Percentiles rank a stretch among this genome's conserved stretches.
Evolutionary conservation across 1,140 invertebrate genomes (phyloP).

Genomic region (Trichonephila clavipes): DNA sequence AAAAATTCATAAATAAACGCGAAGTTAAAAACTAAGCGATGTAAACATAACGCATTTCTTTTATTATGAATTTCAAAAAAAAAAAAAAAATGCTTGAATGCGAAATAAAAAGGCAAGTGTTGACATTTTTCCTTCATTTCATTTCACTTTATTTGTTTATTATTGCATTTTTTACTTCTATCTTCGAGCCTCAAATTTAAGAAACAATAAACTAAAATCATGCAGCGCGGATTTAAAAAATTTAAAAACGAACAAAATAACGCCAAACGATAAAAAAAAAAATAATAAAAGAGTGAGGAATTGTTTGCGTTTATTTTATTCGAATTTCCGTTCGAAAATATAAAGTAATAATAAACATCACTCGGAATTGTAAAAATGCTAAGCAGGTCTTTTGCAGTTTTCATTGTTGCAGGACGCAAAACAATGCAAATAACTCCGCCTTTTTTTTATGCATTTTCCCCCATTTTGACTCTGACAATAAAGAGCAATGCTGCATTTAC

Average conservation of each 20-base stretch:
- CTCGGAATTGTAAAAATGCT: constrained; percentile 71
- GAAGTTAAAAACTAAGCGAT: constrained; percentile 23
- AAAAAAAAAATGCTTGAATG: constrained; percentile 12
- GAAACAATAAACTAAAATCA: constrained; percentile 45
- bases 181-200: constrained; percentile 49
- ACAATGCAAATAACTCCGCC: constrained; percentile 68
- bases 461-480: constrained; percentile 52
- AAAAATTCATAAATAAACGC: not conserved
- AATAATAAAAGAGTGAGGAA: not conserved
- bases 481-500: constrained; percentile 52
- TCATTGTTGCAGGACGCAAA: constrained; percentile 59
- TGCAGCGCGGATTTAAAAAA: constrained; percentile 28
- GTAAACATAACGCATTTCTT: constrained; percentile 25
- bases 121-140: constrained; percentile 64
- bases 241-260: not conserved
- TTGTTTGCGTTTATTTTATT: constrained; percentile 66
- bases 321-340: constrained; percentile 59
- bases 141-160: constrained; percentile 18
- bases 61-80: not conserved
- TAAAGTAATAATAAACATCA: constrained; percentile 72
- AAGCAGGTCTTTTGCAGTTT: constrained; percentile 70
- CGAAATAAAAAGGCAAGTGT: constrained; percentile 51
- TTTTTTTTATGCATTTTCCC: constrained; percentile 45
- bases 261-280: not conserved
- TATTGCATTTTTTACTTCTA: not conserved